Conservation (phyloP, 1,140 invertebrate species). For the Magallana ariakensis region DNA sequence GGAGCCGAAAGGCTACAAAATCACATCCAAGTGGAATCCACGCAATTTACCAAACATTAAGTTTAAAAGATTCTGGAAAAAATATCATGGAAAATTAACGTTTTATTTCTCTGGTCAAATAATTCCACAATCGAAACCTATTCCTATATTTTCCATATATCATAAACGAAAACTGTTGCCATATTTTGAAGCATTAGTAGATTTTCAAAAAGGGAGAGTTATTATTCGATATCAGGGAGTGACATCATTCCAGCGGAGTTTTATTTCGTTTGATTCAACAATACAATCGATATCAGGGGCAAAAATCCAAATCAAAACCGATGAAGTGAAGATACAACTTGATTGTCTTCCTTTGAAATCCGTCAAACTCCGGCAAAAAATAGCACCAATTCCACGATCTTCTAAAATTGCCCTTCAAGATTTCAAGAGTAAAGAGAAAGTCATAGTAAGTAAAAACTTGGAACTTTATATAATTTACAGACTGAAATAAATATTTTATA, state of each 20-base stretch:
- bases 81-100: conserved; percentile 48
- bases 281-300: conserved; percentile 29
- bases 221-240: conserved; percentile 56
- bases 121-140: not conserved
- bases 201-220: conserved; percentile 50
- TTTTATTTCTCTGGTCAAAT: conserved; percentile 56
- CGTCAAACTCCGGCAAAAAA: conserved; percentile 48
- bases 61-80: conserved; percentile 50
- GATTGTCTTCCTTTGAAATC: conserved; percentile 36
- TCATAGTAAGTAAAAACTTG: conserved; percentile 51
- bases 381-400: conserved; percentile 45
- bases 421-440: conserved; percentile 46
- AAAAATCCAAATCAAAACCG: conserved; percentile 50
- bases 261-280: conserved; percentile 43
- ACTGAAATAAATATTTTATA: too few relatives aligned
- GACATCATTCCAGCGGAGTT: conserved; percentile 58
- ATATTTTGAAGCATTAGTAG: conserved; percentile 51
- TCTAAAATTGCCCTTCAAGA: conserved; percentile 51
- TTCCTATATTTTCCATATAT: conserved; percentile 57
- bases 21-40: conserved; percentile 51
- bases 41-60: conserved; percentile 44
- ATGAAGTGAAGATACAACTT: conserved; percentile 41
- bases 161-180: conserved; percentile 53
- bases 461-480: too few relatives aligned
- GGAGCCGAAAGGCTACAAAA: conserved; percentile 47